phyloP scores from a whole-genome alignment of 2,797 vertebrate species.

The Poeciliopsis gracilis region DNA sequence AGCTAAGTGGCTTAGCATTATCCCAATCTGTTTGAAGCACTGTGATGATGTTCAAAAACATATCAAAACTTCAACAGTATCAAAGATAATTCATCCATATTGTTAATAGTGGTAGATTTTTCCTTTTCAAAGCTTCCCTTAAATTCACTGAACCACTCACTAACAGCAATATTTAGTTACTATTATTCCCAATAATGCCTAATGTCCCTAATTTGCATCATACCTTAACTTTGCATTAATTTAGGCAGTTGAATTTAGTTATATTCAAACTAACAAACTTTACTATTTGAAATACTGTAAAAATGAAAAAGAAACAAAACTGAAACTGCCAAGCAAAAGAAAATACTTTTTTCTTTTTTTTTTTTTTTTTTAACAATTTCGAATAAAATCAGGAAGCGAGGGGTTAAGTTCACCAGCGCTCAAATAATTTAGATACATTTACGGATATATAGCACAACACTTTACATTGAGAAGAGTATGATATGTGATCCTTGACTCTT shows the following conservation, averaged over 20 bases:
- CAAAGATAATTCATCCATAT: neutral
- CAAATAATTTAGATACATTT: neutral
- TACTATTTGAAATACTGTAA: too few relatives aligned
- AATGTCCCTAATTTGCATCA: neutral
- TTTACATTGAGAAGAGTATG: neutral
- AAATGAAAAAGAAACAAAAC: too few relatives aligned
- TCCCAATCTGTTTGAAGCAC: neutral
- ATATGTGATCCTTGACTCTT: constrained; percentile 66
- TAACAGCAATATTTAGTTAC: neutral
- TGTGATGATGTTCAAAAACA: neutral
- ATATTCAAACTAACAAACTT: neutral
- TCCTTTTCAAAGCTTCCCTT: neutral
- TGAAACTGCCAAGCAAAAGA: neutral
- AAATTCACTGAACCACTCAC: too few relatives aligned
- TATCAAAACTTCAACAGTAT: neutral
- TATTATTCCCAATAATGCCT: neutral
- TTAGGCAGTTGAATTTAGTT: neutral
- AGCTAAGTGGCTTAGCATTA: neutral
- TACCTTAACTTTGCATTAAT: neutral
- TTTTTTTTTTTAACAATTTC: neutral
- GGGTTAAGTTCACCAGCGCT: neutral
- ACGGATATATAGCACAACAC: neutral
- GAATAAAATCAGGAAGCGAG: neutral
- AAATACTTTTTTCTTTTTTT: neutral
- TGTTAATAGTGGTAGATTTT: neutral